A percentile compares a stretch with the other conserved stretches of the same genome.
Evolutionary conservation across 1,140 invertebrate genomes (phyloP).

Genomic region (Episyrphus balteatus): DNA sequence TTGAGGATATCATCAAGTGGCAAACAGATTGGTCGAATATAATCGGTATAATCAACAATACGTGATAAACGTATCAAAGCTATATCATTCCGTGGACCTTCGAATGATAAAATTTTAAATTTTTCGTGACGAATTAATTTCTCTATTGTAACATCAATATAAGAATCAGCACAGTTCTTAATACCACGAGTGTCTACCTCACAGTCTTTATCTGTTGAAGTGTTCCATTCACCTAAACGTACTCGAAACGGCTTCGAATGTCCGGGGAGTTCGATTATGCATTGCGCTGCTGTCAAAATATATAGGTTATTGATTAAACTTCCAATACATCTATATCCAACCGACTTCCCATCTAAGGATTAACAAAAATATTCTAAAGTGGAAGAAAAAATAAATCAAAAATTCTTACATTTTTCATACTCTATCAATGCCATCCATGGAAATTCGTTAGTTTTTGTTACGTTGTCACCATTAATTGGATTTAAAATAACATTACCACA

Average conservation of each 20-base stretch:
- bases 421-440: too few relatives aligned
- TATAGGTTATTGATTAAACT: conserved; percentile 43
- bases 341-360: too few relatives aligned
- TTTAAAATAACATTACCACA: too few relatives aligned
- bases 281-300: conserved; percentile 46
- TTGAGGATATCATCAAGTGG: conserved; percentile 41
- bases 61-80: conserved; percentile 54
- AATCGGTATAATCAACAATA: conserved; percentile 49
- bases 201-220: conserved; percentile 27
- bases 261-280: conserved; percentile 42
- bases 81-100: conserved; percentile 60
- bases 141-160: conserved; percentile 50
- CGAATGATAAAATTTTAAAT: conserved; percentile 48
- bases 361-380: too few relatives aligned
- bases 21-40: conserved; percentile 72
- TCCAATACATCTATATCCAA: conserved; percentile 46
- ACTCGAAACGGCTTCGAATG: conserved; percentile 38
- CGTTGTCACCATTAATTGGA: too few relatives aligned
- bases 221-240: conserved; percentile 35
- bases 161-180: conserved; percentile 41
- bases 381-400: too few relatives aligned
- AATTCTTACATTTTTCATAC: too few relatives aligned
- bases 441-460: too few relatives aligned
- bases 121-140: conserved; percentile 53
- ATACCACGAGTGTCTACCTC: conserved; percentile 27